phyloP scores from a whole-genome alignment of 2,888 invertebrate species.

The Apoderus coryli region DNA sequence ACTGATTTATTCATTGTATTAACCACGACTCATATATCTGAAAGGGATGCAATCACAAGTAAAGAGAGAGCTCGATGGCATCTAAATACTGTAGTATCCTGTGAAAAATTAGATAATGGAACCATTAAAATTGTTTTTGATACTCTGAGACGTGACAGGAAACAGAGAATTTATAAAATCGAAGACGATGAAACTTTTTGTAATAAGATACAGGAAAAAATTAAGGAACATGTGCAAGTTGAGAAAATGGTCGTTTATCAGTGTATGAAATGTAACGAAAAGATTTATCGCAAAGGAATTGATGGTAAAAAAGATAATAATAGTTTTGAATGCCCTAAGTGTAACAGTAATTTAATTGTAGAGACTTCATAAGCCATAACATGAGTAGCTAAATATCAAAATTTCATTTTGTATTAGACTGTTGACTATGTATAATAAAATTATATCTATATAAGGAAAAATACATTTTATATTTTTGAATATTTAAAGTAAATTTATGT shows the following conservation, averaged over 20 bases:
- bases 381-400: too few species aligned
- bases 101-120: slow-evolving; percentile 30
- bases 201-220: slow-evolving; percentile 21
- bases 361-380: too few species aligned
- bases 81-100: slow-evolving; percentile 36
- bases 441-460: too few species aligned
- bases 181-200: slow-evolving; percentile 37
- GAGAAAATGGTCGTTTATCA: slow-evolving; percentile 37
- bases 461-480: too few species aligned
- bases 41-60: slow-evolving; percentile 26
- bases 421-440: too few species aligned
- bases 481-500: too few species aligned
- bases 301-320: slow-evolving; percentile 17
- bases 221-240: slow-evolving; percentile 19
- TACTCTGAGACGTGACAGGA: slow-evolving; percentile 41
- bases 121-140: slow-evolving; percentile 44
- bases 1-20: slow-evolving; percentile 29
- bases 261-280: slow-evolving; percentile 48
- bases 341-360: slow-evolving; percentile 42
- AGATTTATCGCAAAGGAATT: slow-evolving; percentile 39
- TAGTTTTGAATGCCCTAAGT: slow-evolving; percentile 38
- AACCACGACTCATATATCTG: slow-evolving; percentile 27
- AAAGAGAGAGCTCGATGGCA: slow-evolving; percentile 34
- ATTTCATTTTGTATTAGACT: too few species aligned
- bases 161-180: slow-evolving; percentile 41